Conservation (phyloP, 2,797 vertebrate genomes). For the Pampus argenteus region DNA sequence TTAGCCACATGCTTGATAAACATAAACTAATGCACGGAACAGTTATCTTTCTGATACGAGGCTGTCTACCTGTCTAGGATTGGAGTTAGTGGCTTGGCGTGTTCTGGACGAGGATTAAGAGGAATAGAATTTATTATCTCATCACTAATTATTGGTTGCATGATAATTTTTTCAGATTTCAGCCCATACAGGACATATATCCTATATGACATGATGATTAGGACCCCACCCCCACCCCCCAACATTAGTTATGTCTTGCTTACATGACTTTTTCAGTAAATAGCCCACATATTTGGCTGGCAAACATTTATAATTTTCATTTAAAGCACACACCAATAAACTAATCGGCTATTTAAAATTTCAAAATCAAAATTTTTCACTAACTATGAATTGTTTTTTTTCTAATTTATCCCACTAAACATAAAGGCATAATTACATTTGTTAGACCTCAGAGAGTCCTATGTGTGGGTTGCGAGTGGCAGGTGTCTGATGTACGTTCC, state of each 20-base stretch:
- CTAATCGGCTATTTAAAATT: neutral
- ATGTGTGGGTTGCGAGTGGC: conserved; percentile 34
- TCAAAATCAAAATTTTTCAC: neutral
- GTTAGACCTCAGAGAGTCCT: conserved; percentile 14
- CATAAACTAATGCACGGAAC: conserved; percentile 61
- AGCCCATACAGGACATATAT: conserved; percentile 66
- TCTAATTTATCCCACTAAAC: neutral
- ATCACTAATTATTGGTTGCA: conserved; percentile 55
- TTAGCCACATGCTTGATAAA: conserved; percentile 76
- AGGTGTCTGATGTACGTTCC: conserved; percentile 55
- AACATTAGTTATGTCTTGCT: conserved; percentile 1
- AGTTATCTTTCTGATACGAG: conserved; percentile 62
- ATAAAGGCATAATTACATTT: conserved; percentile 31
- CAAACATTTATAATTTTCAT: neutral
- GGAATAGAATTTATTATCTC: conserved; percentile 57
- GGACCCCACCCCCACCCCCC: neutral
- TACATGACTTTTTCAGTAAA: neutral
- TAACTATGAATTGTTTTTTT: neutral
- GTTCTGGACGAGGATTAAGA: conserved; percentile 78
- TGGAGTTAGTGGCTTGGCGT: conserved; percentile 75
- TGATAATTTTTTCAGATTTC: conserved; percentile 52
- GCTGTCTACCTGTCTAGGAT: conserved; percentile 75
- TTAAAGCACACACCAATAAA: neutral
- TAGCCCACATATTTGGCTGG: neutral
- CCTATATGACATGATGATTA: neutral